Evolutionary conservation across 2,797 vertebrate genomes (phyloP).

Genomic region (Phrynocephalus forsythii): DNA sequence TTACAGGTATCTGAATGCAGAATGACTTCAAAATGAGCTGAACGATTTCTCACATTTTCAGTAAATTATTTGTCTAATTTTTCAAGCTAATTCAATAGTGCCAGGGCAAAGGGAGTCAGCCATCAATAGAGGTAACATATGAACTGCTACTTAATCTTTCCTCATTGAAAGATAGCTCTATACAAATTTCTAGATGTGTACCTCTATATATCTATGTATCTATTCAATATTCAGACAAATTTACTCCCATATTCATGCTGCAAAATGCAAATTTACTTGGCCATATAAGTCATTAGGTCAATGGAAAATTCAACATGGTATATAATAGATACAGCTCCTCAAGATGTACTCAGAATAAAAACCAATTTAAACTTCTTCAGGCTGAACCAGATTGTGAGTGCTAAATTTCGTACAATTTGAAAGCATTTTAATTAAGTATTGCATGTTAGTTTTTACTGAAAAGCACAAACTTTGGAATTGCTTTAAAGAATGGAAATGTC

Average conservation of each 20-base stretch:
- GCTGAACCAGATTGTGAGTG: slow-evolving; percentile 19
- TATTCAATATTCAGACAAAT: not conserved
- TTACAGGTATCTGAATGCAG: not conserved
- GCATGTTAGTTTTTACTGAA: slow-evolving; percentile 17
- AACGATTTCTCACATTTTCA: not conserved
- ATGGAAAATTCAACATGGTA: not conserved
- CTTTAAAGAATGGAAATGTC: slow-evolving; percentile 26
- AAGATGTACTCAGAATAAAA: not conserved
- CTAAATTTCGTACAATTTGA: slow-evolving; percentile 21
- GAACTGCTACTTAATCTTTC: not conserved
- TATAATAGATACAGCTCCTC: slow-evolving; percentile 30
- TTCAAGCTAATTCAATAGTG: not conserved
- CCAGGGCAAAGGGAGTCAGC: not conserved
- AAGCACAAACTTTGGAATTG: not conserved
- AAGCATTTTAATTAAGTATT: slow-evolving; percentile 34
- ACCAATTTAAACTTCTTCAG: slow-evolving; percentile 25
- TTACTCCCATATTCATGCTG: slow-evolving; percentile 9
- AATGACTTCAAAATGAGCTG: not conserved
- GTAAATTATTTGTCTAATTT: not conserved
- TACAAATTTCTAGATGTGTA: slow-evolving; percentile 1
- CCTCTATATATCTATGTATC: slow-evolving; percentile 12
- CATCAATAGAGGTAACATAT: not conserved
- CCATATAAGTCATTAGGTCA: not conserved
- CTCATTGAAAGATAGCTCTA: not conserved
- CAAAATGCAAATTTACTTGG: slow-evolving; percentile 20